Conservation (phyloP, 2,888 invertebrate species). For the Gari tellinella region DNA sequence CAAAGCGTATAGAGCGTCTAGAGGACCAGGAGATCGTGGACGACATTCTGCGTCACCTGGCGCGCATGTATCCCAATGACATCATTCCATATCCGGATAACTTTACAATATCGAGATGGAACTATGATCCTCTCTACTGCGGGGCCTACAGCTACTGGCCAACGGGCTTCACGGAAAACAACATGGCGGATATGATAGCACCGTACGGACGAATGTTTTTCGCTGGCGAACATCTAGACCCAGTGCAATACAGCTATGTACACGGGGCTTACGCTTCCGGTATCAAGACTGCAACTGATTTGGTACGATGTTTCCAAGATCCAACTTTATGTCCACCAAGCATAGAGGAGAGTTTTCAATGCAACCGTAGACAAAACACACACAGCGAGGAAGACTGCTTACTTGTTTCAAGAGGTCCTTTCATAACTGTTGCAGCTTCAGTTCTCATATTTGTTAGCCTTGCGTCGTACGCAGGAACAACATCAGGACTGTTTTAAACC, state of each 20-base stretch:
- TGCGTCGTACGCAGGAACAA: too few species aligned
- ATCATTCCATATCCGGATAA: constrained; percentile 5
- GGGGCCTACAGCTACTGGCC: constrained; percentile 50
- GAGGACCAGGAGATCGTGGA: constrained; percentile 22
- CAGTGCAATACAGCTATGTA: constrained; percentile 38
- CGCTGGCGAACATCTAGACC: constrained; percentile 42
- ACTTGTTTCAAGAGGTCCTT: too few species aligned
- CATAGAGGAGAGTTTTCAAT: too few species aligned
- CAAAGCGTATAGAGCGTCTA: constrained; percentile 30
- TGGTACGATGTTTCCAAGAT: too few species aligned
- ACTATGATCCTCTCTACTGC: constrained; percentile 19
- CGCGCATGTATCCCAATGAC: constrained; percentile 21
- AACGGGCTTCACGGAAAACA: constrained; percentile 20
- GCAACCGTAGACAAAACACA: too few species aligned
- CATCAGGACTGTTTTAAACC: too few species aligned
- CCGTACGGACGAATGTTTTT: constrained; percentile 45
- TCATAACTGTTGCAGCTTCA: too few species aligned
- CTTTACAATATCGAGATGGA: constrained; percentile 27
- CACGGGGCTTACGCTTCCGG: constrained; percentile 35
- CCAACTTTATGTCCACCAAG: too few species aligned
- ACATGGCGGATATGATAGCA: constrained; percentile 23
- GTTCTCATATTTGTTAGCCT: too few species aligned
- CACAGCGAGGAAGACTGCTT: too few species aligned
- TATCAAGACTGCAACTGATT: neutral
- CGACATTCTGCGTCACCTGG: constrained; percentile 29